Evolutionary conservation across 2,113 vertebrate genomes (phyloP), one percentile per base, ranked within the genome.

Genomic region (Columba livia): DNA sequence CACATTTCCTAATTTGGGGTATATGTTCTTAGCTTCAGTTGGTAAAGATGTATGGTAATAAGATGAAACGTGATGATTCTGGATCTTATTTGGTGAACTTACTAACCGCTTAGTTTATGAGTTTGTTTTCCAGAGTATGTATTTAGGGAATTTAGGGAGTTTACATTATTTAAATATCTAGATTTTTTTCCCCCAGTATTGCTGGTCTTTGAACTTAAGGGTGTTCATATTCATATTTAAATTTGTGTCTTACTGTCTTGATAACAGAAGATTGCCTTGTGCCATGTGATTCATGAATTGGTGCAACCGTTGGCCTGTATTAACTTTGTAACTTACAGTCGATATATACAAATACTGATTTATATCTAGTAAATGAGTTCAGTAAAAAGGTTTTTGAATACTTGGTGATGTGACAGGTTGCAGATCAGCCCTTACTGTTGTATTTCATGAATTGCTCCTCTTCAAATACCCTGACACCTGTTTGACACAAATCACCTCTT

Each of bases 151-250:
- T 47, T 57, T 32, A 38, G 5, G 12, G 8, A 1, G 1, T 2
- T 73, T 36, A 42, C 17, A 5, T 50, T 54, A 32, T 25, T 70
- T 62, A 77, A 47, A 2, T 53, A 21, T 32, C 4, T 62, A 24
- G 5, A 11, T 77, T 32, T 25, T 31, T 16, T 9, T 3, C 3
- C 5, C 3, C 3, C 1, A 2, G 0, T 65, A 17, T 72, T 82
- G n/a, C 20, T 62, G 2, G 3, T 10, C 5, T 71, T 71, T 82
- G 15, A 61, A 38, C 28, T 75, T 4, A 36, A 3, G 58, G 10
- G 12, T 71, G 25, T 87, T 77, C 10, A 18, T 42, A 75, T 32
- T 93, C 26, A 17, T 10, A 4, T 51, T 50, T 64, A 60, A 51
- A 38, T 73, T 75, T 81, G 9, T 8, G 15, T 81, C 13, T 54